Base-by-base conservation (phyloP, 2,888 invertebrate genomes). In the Drosophila recens region DNA sequence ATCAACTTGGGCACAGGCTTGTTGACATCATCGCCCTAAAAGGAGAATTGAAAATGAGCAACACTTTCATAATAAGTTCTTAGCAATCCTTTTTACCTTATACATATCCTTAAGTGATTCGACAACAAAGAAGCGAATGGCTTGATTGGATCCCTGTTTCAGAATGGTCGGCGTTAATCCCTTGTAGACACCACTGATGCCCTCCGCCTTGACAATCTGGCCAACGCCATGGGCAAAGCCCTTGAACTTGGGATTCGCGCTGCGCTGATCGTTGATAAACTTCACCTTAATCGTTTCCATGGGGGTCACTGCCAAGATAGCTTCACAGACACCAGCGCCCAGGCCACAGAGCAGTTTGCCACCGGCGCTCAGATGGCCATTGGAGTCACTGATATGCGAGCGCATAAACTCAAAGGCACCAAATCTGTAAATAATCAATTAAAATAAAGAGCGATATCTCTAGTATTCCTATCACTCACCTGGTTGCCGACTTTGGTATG, bases 221-320 rank as follows among this genome's bases (percentile, higher is more conserved):
- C 95, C 91, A 3, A 99, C 97, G 1, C 99, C 99, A 90, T 99
- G 99, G 84, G 96, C 95, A 93, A 99, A 99, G 2, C 99, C 99
- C 87, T 94, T 96, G 90, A 95, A 99, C 92, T 96, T 94, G 3
- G 99, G 99, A 90, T 97, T 97, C 51, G 95, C 95, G 80, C 97
- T 96, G 72, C 98, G 94, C 94, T 98, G 98, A 93, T 99, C 99
- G 91, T 99, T 98, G 90, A 99, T 99, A 92, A 99, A 99, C 94
- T 99, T 99, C 27, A 99, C 99, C 94, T 99, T 99, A 58, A 99
- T 95, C 0, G 99, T 99, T 93, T 99, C 99, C 99, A 99, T 99
- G 10, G 99, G 99, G 0, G 99, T 99, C 2, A 99, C 99, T 1
- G 98, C 99, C 79, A 99, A 95, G 69, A 99, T 95, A 3, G 99